Evolutionary conservation across 2,113 vertebrate species (phyloP).

Genomic region (Oryzias javanicus): DNA sequence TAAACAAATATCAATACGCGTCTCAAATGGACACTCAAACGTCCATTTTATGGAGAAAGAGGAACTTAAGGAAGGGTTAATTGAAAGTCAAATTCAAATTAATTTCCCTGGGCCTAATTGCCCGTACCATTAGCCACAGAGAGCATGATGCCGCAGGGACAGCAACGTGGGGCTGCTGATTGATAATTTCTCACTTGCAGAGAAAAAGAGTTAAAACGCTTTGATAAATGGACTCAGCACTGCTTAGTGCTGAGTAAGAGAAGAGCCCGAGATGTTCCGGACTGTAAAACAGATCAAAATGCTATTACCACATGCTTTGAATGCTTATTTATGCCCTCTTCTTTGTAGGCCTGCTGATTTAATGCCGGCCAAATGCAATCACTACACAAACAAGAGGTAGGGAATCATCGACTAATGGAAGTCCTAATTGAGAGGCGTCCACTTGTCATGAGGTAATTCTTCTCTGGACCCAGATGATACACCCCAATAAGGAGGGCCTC

Average conservation of each 20-base stretch:
- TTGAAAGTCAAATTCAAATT: conserved; percentile 86
- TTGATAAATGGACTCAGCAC: conserved; percentile 79
- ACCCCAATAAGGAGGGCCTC: conserved; percentile 69
- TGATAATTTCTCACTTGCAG: conserved; percentile 71
- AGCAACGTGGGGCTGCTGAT: conserved; percentile 46
- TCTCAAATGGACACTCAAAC: conserved; percentile 72
- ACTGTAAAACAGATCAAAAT: conserved; percentile 89
- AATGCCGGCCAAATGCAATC: conserved; percentile 86
- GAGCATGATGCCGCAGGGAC: conserved; percentile 41
- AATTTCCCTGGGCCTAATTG: conserved; percentile 76
- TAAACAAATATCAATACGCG: conserved; percentile 83
- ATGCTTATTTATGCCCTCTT: conserved; percentile 94
- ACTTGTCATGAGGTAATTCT: conserved; percentile 90
- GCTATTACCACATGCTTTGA: conserved; percentile 90
- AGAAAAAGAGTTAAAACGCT: conserved; percentile 60
- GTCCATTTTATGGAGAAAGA: conserved; percentile 76
- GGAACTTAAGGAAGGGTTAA: conserved; percentile 78
- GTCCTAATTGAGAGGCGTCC: conserved; percentile 86
- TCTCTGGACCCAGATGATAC: conserved; percentile 72
- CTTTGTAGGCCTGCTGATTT: conserved; percentile 84
- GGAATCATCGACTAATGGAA: conserved; percentile 97
- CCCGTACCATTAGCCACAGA: conserved; percentile 74
- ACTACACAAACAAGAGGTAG: conserved; percentile 86
- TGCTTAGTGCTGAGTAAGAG: conserved; percentile 60
- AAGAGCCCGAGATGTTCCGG: conserved; percentile 80